Percentiles rank a stretch among this genome's conserved stretches.
These are phyloP conservation scores for Andrena bicolor DNA, from an alignment of 2,888 invertebrate genomes.

Conservation along the genomic window DNA sequence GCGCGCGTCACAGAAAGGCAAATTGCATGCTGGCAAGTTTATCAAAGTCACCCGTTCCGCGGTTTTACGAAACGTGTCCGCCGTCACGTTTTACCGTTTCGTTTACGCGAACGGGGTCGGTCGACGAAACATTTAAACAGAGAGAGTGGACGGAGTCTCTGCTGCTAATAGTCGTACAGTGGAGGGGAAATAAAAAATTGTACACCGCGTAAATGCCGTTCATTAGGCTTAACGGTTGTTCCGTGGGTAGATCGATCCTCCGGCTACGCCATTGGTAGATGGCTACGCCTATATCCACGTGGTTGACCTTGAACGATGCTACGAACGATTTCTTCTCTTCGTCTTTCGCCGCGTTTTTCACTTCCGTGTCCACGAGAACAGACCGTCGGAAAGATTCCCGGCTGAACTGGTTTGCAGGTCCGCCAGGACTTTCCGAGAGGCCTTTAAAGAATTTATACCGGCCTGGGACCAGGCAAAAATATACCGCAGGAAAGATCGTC, in stretches of 20 bases:
- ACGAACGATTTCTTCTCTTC: constrained; percentile 69
- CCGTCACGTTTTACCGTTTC: constrained; percentile 32
- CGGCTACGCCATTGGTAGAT: constrained; percentile 61
- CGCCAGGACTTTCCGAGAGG: constrained; percentile 39
- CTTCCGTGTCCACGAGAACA: constrained; percentile 63
- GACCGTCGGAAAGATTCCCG: constrained; percentile 53
- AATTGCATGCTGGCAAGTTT: not conserved
- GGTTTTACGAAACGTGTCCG: constrained; percentile 19
- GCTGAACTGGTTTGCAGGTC: constrained; percentile 60
- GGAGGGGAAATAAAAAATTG: constrained; percentile 19
- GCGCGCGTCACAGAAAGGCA: not conserved
- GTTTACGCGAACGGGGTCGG: constrained; percentile 10
- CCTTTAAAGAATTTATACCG: constrained; percentile 41
- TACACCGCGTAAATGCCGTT: constrained; percentile 49
- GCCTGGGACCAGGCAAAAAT: constrained; percentile 36
- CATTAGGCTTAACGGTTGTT: constrained; percentile 56
- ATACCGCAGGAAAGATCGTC: constrained; percentile 12
- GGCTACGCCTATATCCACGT: constrained; percentile 65
- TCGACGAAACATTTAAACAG: constrained; percentile 22
- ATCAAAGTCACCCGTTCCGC: not conserved
- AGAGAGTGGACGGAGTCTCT: constrained; percentile 3
- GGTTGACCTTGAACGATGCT: constrained; percentile 71
- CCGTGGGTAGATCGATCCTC: constrained; percentile 40
- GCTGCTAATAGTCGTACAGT: constrained; percentile 30
- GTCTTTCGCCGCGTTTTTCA: constrained; percentile 66